Conservation (phyloP, 1,140 invertebrate genomes). For the Diploscapter pachys region DNA sequence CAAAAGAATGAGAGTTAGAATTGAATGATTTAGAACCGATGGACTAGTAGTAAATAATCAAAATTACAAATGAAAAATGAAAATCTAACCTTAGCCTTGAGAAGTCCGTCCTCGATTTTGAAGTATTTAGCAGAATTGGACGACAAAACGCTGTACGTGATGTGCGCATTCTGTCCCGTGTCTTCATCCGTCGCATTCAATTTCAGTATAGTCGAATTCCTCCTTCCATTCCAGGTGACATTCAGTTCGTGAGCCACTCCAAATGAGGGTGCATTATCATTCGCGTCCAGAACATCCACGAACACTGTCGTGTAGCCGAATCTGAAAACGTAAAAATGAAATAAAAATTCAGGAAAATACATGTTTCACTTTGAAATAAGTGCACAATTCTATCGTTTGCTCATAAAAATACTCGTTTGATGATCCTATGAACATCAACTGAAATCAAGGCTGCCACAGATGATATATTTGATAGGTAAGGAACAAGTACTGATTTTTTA, state of each 20-base stretch:
- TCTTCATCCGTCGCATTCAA: conserved; percentile 7
- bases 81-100: conserved; percentile 3
- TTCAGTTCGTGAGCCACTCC: background rate
- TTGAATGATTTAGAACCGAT: too few species aligned
- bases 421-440: too few species aligned
- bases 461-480: too few species aligned
- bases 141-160: conserved; percentile 3
- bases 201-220: too few species aligned
- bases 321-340: background rate
- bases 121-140: background rate
- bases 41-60: too few species aligned
- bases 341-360: background rate
- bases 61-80: too few species aligned
- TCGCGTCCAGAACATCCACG: conserved; percentile 15
- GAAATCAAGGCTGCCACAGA: too few species aligned
- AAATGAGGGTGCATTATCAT: conserved; percentile 12
- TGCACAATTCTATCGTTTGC: too few species aligned
- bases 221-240: conserved; percentile 9
- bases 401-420: too few species aligned
- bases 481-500: too few species aligned
- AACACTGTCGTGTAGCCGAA: conserved; percentile 5
- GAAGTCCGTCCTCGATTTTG: background rate
- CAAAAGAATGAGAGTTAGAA: too few species aligned
- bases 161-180: conserved; percentile 6
- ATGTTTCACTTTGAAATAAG: too few species aligned